Conservation (phyloP, 2,113 vertebrate species). For the Turnix velox region DNA sequence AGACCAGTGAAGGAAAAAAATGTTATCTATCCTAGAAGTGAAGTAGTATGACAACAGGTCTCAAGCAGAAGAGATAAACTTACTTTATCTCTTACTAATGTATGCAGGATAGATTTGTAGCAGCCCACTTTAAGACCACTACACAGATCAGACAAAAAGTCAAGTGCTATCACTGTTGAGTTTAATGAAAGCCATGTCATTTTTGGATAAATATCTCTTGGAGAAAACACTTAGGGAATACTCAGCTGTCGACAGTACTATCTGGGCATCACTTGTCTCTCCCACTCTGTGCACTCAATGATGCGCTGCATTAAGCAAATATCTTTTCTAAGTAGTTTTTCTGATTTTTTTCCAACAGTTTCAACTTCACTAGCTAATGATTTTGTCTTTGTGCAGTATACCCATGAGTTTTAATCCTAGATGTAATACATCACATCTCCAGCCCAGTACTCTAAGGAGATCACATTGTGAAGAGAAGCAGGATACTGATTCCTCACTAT, state of each 20-base stretch:
- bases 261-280: background rate
- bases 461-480: fast-evolving
- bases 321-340: background rate
- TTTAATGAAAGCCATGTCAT: background rate
- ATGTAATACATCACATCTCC: background rate
- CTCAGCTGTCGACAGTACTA: background rate
- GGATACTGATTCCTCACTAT: background rate
- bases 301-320: background rate
- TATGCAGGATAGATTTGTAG: background rate
- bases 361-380: background rate
- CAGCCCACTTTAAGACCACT: background rate
- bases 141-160: background rate
- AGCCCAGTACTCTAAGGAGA: background rate
- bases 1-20: background rate
- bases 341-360: background rate
- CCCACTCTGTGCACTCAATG: background rate
- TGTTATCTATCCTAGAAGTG: background rate
- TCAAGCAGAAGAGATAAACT: background rate
- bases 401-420: fast-evolving
- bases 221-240: background rate
- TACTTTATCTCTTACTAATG: background rate
- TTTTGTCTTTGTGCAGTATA: background rate
- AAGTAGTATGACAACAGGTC: background rate
- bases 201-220: background rate
- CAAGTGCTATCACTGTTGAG: background rate